Conservation (phyloP, 2,797 vertebrate genomes). For the Columba guinea region DNA sequence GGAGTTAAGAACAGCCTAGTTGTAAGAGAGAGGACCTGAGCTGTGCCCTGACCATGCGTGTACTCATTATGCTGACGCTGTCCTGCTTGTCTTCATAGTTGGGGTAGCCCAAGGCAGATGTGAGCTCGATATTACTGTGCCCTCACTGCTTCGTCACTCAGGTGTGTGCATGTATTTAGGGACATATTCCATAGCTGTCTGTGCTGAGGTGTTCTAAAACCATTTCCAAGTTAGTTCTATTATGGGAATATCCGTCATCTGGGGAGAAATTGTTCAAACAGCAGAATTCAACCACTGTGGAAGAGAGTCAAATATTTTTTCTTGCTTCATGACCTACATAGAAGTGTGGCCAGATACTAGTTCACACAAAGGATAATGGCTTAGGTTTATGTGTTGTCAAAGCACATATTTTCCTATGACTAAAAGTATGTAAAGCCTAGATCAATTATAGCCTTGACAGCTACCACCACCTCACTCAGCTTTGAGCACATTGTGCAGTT, state of each 20-base stretch:
- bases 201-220: not conserved
- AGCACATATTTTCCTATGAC: not conserved
- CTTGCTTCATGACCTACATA: not conserved
- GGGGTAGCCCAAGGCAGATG: not conserved
- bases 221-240: not conserved
- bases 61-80: accelerated
- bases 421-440: not conserved
- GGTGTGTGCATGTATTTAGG: not conserved
- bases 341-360: not conserved
- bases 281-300: not conserved
- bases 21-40: not conserved
- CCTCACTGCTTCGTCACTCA: not conserved
- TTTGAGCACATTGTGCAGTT: not conserved
- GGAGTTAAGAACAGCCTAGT: not conserved
- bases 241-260: not conserved
- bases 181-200: not conserved
- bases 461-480: not conserved
- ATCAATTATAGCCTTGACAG: not conserved
- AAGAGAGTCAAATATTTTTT: not conserved
- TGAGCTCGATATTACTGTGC: not conserved
- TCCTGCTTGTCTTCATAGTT: not conserved
- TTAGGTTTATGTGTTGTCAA: not conserved
- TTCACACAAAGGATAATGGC: not conserved
- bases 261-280: not conserved
- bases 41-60: not conserved